A percentile compares a stretch with the other conserved stretches of the same genome.
phyloP scores from a whole-genome alignment of 2,888 invertebrate species.

The Chymomyza procnemis region DNA sequence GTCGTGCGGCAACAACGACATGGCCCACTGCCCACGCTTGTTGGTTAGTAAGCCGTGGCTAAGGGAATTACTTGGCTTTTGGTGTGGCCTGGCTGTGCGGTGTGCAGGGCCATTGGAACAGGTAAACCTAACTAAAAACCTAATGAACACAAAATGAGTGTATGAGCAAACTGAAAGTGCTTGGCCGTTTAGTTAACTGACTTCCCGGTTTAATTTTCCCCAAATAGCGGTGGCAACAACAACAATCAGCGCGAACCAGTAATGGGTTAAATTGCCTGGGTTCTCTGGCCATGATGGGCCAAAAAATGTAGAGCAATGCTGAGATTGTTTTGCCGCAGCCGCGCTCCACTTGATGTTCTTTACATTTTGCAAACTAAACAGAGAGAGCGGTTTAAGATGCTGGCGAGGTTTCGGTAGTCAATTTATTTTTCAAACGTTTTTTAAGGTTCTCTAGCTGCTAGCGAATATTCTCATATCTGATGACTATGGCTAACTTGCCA shows the following conservation, averaged over 20 bases:
- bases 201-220: constrained; percentile 32
- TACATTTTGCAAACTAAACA: constrained; percentile 44
- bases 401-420: too few relatives aligned
- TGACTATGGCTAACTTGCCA: too few relatives aligned
- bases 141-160: constrained; percentile 11
- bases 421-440: too few relatives aligned
- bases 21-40: constrained; percentile 8
- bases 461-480: too few relatives aligned
- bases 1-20: constrained; percentile 13
- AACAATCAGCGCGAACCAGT: constrained; percentile 31
- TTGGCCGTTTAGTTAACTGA: constrained; percentile 9
- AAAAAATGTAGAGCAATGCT: constrained; percentile 41
- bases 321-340: neutral
- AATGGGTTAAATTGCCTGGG: constrained; percentile 12
- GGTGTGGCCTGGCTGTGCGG: too few relatives aligned
- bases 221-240: constrained; percentile 13
- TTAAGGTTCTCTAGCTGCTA: too few relatives aligned
- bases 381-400: too few relatives aligned
- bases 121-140: constrained; percentile 1
- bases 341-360: constrained; percentile 13
- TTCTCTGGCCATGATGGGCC: neutral
- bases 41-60: neutral
- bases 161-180: constrained; percentile 3
- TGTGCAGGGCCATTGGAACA: neutral
- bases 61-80: neutral